Evolutionary conservation across 2,113 vertebrate species (phyloP).

Genomic region (Ascaphus truei): DNA sequence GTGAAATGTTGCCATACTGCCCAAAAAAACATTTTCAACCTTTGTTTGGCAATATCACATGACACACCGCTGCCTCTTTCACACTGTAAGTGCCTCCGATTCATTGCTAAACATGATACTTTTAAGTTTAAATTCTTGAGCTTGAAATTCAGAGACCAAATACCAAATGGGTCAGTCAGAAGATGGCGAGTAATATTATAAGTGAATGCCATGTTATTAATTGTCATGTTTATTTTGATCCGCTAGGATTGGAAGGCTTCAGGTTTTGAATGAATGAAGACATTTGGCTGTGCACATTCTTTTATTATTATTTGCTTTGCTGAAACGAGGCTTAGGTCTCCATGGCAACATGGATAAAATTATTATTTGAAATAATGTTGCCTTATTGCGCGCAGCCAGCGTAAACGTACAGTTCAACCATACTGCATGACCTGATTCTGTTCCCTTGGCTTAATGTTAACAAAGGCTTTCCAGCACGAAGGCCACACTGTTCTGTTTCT

Average conservation of each 20-base stretch:
- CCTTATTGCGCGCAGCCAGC: not conserved
- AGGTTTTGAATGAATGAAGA: no score
- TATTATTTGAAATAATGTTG: not conserved
- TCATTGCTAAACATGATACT: no score
- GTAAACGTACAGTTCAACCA: no score
- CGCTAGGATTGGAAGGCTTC: not conserved
- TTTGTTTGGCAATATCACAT: no score
- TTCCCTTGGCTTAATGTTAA: not conserved
- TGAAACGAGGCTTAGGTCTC: not conserved
- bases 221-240: not conserved
- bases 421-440: not conserved
- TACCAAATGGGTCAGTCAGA: no score
- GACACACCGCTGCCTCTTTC: no score
- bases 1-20: no score
- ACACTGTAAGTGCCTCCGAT: no score
- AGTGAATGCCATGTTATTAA: not conserved
- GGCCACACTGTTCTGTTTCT: not conserved
- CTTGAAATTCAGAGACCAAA: no score
- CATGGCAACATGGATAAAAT: conserved; percentile 10
- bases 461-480: not conserved
- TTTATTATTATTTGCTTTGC: conserved; percentile 20
- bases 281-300: not conserved
- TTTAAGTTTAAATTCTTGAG: no score
- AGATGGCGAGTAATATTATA: no score
- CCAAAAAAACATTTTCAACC: no score